phyloP scores from a whole-genome alignment of 2,888 invertebrate genomes.

The Acronicta psi region DNA sequence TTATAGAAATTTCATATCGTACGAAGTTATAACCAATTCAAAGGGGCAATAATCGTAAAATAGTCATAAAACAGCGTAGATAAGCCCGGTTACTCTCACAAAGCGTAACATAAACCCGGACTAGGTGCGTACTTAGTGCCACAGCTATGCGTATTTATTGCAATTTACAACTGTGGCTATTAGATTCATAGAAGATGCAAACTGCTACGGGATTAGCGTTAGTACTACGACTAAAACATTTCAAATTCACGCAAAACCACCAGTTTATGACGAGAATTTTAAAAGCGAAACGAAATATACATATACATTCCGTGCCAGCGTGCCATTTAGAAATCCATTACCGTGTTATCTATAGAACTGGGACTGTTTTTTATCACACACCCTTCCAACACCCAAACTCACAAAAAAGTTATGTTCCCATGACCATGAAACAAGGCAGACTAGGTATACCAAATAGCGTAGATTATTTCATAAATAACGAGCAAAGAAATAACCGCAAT shows the following conservation, averaged over 20 bases:
- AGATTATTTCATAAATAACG: slow-evolving; percentile 19
- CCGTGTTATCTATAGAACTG: slow-evolving; percentile 58
- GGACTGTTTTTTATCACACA: slow-evolving; percentile 55
- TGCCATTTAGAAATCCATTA: slow-evolving; percentile 61
- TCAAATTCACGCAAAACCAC: slow-evolving; percentile 31
- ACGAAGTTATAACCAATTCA: slow-evolving; percentile 85
- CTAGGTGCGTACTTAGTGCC: slow-evolving; percentile 67
- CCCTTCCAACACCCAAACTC: slow-evolving; percentile 40
- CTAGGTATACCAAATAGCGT: slow-evolving; percentile 14
- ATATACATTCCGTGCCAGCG: slow-evolving; percentile 57
- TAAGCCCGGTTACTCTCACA: slow-evolving; percentile 79
- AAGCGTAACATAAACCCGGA: slow-evolving; percentile 73
- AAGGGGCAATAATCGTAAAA: slow-evolving; percentile 87
- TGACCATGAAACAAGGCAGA: slow-evolving; percentile 14
- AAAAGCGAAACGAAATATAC: slow-evolving; percentile 49
- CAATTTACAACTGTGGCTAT: slow-evolving; percentile 59
- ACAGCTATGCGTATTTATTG: slow-evolving; percentile 66
- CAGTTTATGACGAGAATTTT: slow-evolving; percentile 43
- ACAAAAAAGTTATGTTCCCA: slow-evolving; percentile 30
- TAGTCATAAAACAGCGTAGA: slow-evolving; percentile 82
- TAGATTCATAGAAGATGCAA: slow-evolving; percentile 56
- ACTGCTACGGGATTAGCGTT: slow-evolving; percentile 39
- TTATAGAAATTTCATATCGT: slow-evolving; percentile 86
- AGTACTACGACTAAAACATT: slow-evolving; percentile 38
- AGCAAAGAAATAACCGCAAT: slow-evolving; percentile 10